phyloP scores from a whole-genome alignment of 2,113 vertebrate species.

The Spheniscus mendiculus region DNA sequence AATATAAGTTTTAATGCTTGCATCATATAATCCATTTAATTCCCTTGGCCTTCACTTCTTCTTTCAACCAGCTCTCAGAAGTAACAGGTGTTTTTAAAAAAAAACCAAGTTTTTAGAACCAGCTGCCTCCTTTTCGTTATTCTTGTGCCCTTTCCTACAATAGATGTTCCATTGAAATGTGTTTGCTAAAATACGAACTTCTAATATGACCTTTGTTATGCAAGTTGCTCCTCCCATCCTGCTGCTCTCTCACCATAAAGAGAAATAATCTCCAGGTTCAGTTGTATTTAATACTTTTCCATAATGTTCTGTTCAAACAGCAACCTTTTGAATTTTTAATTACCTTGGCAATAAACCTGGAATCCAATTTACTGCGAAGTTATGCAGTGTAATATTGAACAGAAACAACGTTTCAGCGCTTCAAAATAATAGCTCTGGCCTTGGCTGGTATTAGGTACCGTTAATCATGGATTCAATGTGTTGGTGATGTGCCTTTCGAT shows the following conservation, averaged over 20 bases:
- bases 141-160: neutral
- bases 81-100: neutral
- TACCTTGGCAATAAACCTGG: constrained; percentile 25
- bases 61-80: neutral
- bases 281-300: neutral
- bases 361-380: constrained; percentile 31
- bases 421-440: neutral
- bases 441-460: neutral
- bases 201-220: neutral
- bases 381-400: neutral
- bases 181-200: neutral
- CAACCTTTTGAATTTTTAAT: constrained; percentile 54
- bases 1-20: neutral
- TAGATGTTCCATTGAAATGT: neutral
- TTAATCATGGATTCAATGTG: neutral
- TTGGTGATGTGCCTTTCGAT: neutral
- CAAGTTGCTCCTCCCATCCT: neutral
- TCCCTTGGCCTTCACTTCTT: neutral
- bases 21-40: neutral
- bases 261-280: neutral
- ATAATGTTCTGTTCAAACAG: constrained; percentile 12
- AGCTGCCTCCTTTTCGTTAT: neutral
- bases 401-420: neutral
- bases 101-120: neutral
- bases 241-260: neutral